phyloP scores from a whole-genome alignment of 2,113 vertebrate genomes.

The Peromyscus leucopus region DNA sequence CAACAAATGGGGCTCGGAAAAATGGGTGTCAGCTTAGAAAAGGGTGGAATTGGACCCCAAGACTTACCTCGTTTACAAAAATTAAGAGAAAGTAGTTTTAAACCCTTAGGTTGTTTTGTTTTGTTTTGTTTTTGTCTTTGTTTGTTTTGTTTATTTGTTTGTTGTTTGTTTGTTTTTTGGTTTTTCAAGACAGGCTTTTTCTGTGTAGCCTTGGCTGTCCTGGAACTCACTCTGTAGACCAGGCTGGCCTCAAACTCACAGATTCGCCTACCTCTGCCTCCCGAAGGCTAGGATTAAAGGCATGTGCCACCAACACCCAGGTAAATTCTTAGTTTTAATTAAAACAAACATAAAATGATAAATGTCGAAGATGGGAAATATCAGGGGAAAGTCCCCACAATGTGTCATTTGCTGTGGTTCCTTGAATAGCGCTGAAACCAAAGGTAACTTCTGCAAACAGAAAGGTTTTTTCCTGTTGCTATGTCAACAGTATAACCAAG shows the following conservation, averaged over 20 bases:
- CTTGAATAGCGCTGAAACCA: background rate
- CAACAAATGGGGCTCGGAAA: background rate
- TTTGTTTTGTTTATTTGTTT: no score
- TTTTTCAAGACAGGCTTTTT: no score
- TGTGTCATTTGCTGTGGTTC: background rate
- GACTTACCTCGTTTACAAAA: background rate
- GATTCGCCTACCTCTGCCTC: no score
- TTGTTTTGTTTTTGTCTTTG: no score
- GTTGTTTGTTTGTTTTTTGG: no score
- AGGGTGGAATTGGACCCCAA: background rate
- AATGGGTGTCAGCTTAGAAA: no score
- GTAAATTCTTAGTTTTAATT: background rate
- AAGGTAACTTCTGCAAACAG: background rate
- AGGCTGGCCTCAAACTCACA: no score
- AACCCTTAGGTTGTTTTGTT: background rate
- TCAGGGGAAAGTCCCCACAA: background rate
- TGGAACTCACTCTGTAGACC: no score
- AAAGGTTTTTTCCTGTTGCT: background rate
- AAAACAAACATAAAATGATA: background rate
- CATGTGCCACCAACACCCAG: no score
- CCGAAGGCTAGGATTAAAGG: no score
- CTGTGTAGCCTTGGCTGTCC: no score
- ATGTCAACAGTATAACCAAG: background rate
- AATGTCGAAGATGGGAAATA: background rate
- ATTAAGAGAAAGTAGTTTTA: background rate